Evolutionary conservation across 2,113 vertebrate genomes (phyloP).

Genomic region (Hippocampus mohnikei): DNA sequence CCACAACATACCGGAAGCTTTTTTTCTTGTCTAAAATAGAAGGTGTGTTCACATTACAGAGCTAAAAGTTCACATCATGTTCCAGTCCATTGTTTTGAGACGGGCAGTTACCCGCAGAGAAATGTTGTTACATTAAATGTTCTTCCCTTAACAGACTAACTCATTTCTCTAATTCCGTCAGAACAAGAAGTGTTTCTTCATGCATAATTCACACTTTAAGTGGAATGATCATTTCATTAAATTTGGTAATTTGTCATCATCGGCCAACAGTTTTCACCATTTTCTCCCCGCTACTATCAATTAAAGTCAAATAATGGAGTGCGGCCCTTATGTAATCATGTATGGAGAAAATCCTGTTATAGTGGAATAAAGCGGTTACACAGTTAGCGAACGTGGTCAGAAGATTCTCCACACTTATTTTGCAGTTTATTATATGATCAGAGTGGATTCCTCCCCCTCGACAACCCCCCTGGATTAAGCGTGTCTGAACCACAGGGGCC

Average conservation of each 20-base stretch:
- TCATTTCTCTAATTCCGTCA: slow-evolving; percentile 36
- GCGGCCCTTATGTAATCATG: slow-evolving; percentile 49
- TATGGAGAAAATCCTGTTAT: slow-evolving; percentile 66
- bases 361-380: slow-evolving; percentile 56
- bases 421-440: slow-evolving; percentile 49
- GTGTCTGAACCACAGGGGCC: slow-evolving; percentile 39
- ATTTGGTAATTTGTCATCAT: slow-evolving; percentile 59
- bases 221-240: slow-evolving; percentile 59
- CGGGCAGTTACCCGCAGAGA: not conserved
- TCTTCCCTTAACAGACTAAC: slow-evolving; percentile 27
- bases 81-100: slow-evolving; percentile 4
- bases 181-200: slow-evolving; percentile 47
- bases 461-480: slow-evolving; percentile 50
- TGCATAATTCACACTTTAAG: slow-evolving; percentile 58
- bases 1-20: not conserved
- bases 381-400: slow-evolving; percentile 34
- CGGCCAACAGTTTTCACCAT: slow-evolving; percentile 35
- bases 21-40: not conserved
- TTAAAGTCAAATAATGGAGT: slow-evolving; percentile 65
- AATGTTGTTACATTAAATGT: slow-evolving; percentile 35
- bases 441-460: slow-evolving; percentile 28
- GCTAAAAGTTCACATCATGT: not conserved
- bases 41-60: not conserved
- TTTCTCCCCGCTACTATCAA: slow-evolving; percentile 49
- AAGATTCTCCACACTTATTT: slow-evolving; percentile 45